Evolutionary conservation across 2,888 invertebrate genomes (phyloP).

Genomic region (Clanis bilineata): DNA sequence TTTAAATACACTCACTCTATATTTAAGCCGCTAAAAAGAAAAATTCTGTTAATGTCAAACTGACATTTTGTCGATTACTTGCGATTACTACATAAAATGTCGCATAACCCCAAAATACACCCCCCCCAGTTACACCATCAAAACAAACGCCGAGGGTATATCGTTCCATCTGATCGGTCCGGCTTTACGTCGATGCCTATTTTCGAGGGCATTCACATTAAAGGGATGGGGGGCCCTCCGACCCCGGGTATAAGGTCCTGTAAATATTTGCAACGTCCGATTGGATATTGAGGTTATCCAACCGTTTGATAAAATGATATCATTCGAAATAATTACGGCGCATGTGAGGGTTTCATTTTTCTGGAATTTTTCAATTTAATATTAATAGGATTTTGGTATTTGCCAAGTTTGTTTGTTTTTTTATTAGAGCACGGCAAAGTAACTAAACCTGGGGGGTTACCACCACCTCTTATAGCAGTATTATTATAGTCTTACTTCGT

Average conservation of each 20-base stretch:
- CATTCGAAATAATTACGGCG: conserved; percentile 22
- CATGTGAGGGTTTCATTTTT: conserved; percentile 19
- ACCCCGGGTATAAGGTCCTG: conserved; percentile 20
- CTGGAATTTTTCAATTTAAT: background rate
- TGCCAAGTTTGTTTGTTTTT: too few species aligned
- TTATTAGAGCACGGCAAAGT: too few species aligned
- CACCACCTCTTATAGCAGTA: too few species aligned
- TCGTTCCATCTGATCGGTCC: conserved; percentile 35
- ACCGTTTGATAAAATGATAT: conserved; percentile 29
- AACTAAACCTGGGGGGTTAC: too few species aligned
- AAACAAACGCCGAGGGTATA: conserved; percentile 33
- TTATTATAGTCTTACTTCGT: too few species aligned
- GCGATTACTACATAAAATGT: too few species aligned
- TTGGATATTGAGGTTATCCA: conserved; percentile 25
- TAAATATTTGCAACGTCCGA: conserved; percentile 32
- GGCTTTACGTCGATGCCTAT: conserved; percentile 27
- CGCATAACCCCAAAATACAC: conserved; percentile 20
- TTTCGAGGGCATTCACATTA: conserved; percentile 34
- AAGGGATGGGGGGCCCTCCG: conserved; percentile 18
- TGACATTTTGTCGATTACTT: too few species aligned
- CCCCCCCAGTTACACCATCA: conserved; percentile 23
- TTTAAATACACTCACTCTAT: too few species aligned
- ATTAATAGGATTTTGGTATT: too few species aligned
- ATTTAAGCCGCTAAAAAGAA: too few species aligned
- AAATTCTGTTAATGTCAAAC: too few species aligned